phyloP scores from a whole-genome alignment of 2,113 vertebrate genomes.

The Entomyzon cyanotis region DNA sequence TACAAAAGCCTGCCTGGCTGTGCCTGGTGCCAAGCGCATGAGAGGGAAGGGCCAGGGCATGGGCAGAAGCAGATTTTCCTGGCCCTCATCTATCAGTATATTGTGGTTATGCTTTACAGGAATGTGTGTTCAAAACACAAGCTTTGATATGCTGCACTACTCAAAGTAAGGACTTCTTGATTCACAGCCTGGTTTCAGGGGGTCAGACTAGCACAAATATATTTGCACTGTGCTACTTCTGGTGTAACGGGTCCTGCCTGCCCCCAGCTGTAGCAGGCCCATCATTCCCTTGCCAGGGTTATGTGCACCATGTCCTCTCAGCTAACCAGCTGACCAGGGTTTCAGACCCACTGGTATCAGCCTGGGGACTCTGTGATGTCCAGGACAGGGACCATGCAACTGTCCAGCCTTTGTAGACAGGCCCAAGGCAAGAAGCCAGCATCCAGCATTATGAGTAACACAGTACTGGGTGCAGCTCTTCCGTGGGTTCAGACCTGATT shows the following conservation, averaged over 20 bases:
- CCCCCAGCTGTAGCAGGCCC: accelerated
- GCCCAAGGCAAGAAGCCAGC: not conserved
- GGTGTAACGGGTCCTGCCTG: not conserved
- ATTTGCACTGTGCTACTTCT: not conserved
- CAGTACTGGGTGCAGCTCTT: not conserved
- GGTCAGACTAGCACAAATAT: not conserved
- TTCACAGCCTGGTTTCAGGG: not conserved
- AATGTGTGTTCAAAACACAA: not conserved
- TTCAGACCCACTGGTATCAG: not conserved
- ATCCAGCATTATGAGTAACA: not conserved
- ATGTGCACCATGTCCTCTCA: not conserved
- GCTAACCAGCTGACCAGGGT: accelerated
- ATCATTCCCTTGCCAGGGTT: not conserved
- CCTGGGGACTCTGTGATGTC: accelerated
- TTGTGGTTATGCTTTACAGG: not conserved
- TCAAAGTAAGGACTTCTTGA: not conserved
- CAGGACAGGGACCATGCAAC: not conserved
- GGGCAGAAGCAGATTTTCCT: not conserved
- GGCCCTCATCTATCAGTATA: not conserved
- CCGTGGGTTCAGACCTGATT: not conserved
- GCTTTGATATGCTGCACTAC: not conserved
- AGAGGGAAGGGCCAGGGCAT: not conserved
- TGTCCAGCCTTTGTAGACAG: not conserved
- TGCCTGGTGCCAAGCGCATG: accelerated
- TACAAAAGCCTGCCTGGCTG: not conserved